Evolutionary conservation across 2,888 invertebrate species (phyloP), one percentile per base, ranked within the genome.

Genomic region (Lycophotia porphyrea): DNA sequence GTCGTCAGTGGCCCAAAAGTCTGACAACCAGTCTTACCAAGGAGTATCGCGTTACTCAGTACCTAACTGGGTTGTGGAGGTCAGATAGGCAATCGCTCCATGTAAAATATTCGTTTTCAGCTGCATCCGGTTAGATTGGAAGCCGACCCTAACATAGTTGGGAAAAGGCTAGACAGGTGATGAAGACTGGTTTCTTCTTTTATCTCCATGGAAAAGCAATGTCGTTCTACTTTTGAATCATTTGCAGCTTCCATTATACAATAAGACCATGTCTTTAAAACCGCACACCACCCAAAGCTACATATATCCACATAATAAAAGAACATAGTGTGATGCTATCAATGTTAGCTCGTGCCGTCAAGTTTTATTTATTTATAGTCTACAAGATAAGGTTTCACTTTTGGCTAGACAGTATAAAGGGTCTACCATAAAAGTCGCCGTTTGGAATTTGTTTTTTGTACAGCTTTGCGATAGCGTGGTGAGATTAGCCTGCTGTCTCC

Each of bases 341-440:
- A 76, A 80, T 34, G 71, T 84, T 64, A 65, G 76, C 71, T 84
- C 61, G 74, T 31, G 85, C 81, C 72, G 80, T 80, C 85, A 82
- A 74, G 78, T 80, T 85, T 71, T 85, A 71, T 77, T 80, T 83
- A 85, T 85, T 85, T 85, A 83, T 84, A 68, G 73, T 74, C 60
- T 36, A 55, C 71, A 47, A 81, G 85, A 85, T 85, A 85, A 81
- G 78, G 78, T 85, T 85, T 81, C 69, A 83, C 81, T 79, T 85
- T 85, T 85, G 77, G 77, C 76, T 83, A 81, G 78, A 81, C 80
- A 76, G 80, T 61, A 66, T 82, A 83, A 83, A 74, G 80, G 69
- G 76, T 76, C 74, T 74, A 79, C 81, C 69, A 77, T 73, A 81
- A 81, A 83, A 85, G 71, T 83, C 80, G 74, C 77, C 73, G 76